A percentile compares a stretch with the other conserved stretches of the same genome.
Conservation (phyloP, 1,140 invertebrate genomes). For the Drosophila persimilis region DNA sequence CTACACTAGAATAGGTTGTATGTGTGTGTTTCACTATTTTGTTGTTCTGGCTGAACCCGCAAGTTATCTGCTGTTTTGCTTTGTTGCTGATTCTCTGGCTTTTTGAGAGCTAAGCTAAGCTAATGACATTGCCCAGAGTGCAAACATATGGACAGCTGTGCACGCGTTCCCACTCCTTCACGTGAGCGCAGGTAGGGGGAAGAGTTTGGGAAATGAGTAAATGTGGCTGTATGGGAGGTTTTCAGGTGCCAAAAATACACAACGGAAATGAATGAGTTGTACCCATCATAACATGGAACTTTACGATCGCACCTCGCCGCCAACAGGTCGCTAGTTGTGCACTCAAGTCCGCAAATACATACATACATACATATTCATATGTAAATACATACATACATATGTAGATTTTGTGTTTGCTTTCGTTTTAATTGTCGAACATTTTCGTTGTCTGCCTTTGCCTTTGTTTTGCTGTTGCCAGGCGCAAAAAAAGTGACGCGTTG, state of each 20-base stretch:
- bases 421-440: slow-evolving; percentile 31
- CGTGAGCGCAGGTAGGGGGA: slow-evolving; percentile 31
- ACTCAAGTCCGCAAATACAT: slow-evolving; percentile 13
- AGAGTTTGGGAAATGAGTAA: slow-evolving; percentile 19
- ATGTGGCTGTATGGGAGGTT: neutral
- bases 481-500: slow-evolving; percentile 37
- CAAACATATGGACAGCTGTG: slow-evolving; percentile 21
- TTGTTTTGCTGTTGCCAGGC: slow-evolving; percentile 53
- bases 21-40: slow-evolving; percentile 22
- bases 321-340: slow-evolving; percentile 36
- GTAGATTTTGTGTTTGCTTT: slow-evolving; percentile 32
- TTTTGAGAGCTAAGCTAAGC: slow-evolving; percentile 51
- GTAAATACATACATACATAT: slow-evolving; percentile 9
- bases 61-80: slow-evolving; percentile 56
- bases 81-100: slow-evolving; percentile 36
- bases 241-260: too few relatives aligned
- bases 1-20: slow-evolving; percentile 2
- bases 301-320: slow-evolving; percentile 38
- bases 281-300: slow-evolving; percentile 21
- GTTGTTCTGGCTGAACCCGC: slow-evolving; percentile 32
- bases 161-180: slow-evolving; percentile 12
- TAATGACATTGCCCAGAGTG: slow-evolving; percentile 56
- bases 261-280: too few relatives aligned
- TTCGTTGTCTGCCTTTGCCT: slow-evolving; percentile 39
- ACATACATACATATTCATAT: slow-evolving; percentile 10